Evolutionary conservation across 2,888 invertebrate genomes (phyloP).

Genomic region (Tiliacea aurago): DNA sequence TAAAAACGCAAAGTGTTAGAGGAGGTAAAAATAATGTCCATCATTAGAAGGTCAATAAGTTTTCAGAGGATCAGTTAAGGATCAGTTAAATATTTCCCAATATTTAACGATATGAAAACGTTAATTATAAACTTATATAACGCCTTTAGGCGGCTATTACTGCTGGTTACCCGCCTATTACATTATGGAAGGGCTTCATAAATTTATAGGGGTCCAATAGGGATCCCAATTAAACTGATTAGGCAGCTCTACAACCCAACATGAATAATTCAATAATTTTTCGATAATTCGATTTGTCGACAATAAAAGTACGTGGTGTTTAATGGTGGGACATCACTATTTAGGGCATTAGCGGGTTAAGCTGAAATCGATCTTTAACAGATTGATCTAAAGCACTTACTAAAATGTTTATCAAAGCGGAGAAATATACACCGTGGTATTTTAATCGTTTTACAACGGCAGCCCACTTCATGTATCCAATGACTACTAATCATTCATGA

Average conservation of each 20-base stretch:
- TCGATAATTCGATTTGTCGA: slow-evolving; percentile 63
- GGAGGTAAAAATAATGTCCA: too few relatives aligned
- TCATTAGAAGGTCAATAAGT: not conserved
- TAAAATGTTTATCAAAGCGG: not conserved
- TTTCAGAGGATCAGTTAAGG: not conserved
- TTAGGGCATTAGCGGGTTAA: slow-evolving; percentile 2
- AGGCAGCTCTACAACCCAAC: slow-evolving; percentile 57
- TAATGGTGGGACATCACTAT: slow-evolving; percentile 39
- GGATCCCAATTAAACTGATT: slow-evolving; percentile 69
- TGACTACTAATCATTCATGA: too few relatives aligned
- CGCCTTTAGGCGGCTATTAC: slow-evolving; percentile 60
- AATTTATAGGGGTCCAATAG: slow-evolving; percentile 68
- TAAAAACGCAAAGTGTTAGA: too few relatives aligned
- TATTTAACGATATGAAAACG: slow-evolving; percentile 20
- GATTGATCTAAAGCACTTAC: not conserved
- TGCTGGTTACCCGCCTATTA: slow-evolving; percentile 55
- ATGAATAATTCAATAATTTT: slow-evolving; percentile 72
- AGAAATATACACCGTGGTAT: too few relatives aligned
- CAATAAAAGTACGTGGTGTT: slow-evolving; percentile 32
- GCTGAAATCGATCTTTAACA: not conserved
- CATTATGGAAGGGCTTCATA: slow-evolving; percentile 67
- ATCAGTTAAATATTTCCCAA: not conserved
- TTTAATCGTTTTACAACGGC: too few relatives aligned
- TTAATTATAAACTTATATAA: slow-evolving; percentile 61
- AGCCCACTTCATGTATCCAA: too few relatives aligned